Evolutionary conservation across 2,113 vertebrate genomes (phyloP).

Genomic region (Limnothrissa miodon): DNA sequence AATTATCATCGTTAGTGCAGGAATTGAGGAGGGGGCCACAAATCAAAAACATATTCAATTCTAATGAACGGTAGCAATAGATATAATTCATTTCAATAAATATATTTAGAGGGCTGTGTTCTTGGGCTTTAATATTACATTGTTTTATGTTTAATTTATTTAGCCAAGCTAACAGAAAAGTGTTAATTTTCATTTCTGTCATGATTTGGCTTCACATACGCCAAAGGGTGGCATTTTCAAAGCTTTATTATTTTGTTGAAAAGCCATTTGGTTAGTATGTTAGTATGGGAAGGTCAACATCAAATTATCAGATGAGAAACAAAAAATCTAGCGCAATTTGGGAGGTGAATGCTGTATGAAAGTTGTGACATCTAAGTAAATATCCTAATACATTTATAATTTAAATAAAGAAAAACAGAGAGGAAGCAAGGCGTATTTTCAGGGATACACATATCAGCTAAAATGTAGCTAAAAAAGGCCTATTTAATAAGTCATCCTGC

Average conservation of each 20-base stretch:
- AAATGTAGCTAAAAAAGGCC: not conserved
- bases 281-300: not conserved
- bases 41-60: not conserved
- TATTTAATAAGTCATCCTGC: not conserved
- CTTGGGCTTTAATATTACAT: not conserved
- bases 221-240: not conserved
- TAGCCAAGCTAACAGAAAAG: not conserved
- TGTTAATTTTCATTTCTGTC: not conserved
- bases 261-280: not conserved
- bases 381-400: too few relatives aligned
- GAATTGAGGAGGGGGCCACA: not conserved
- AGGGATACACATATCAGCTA: not conserved
- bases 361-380: too few relatives aligned
- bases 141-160: constrained; percentile 4
- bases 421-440: too few relatives aligned
- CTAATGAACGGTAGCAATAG: not conserved
- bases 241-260: not conserved
- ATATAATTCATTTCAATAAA: not conserved
- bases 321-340: not conserved
- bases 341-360: not conserved
- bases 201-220: not conserved
- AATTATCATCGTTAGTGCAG: not conserved
- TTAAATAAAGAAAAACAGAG: too few relatives aligned
- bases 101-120: not conserved
- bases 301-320: not conserved